Base-by-base conservation (phyloP, 2,888 invertebrate genomes). In the Cryptocephalus moraei region DNA sequence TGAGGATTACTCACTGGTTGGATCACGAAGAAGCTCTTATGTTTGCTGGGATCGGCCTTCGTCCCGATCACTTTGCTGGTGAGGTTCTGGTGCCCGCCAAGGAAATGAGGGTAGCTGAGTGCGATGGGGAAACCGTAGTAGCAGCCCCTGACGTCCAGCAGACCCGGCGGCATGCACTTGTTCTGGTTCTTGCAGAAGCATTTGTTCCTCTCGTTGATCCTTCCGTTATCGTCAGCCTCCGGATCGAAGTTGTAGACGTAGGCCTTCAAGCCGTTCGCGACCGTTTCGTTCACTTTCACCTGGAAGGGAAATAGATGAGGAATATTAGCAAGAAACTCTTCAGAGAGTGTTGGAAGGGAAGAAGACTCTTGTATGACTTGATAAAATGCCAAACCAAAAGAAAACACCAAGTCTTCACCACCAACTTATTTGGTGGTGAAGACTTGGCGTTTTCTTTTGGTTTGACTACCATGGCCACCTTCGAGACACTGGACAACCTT, bases 111-210 rank as follows among this genome's bases (percentile, higher is more conserved):
- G 67, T 86, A 89, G 38, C 91, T 91, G 8, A 91, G 72, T 0
- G 89, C 86, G 40, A 92, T 90, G 0, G 92, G 92, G 65, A 91
- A 91, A 0, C 91, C 91, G 62, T 91, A 91, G 70, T 91, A 91
- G 62, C 92, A 92, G 44, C 84, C 84, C 0, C 84, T 80, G 34
- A 92, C 90, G 63, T 92, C 91, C 31, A 90, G 75, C 2, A 91
- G 68, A 8, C 92, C 92, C 33, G 75, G 69, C 3, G 82, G 82
- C 11, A 89, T 73, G 61, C 91, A 91, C 51, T 75, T 72, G 14
- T 75, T 78, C 76, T 66, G 9, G 57, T 67, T 56, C 49, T 70
- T 66, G 60, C 93, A 92, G 69, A 84, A 92, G 60, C 92, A 92
- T 58, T 83, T 80, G 67, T 91, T 91, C 0, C 82, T 79, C n/a